Evolutionary conservation across 2,888 invertebrate genomes (phyloP), one percentile per base, ranked within the genome.

Genomic region (Synergus japonicus): DNA sequence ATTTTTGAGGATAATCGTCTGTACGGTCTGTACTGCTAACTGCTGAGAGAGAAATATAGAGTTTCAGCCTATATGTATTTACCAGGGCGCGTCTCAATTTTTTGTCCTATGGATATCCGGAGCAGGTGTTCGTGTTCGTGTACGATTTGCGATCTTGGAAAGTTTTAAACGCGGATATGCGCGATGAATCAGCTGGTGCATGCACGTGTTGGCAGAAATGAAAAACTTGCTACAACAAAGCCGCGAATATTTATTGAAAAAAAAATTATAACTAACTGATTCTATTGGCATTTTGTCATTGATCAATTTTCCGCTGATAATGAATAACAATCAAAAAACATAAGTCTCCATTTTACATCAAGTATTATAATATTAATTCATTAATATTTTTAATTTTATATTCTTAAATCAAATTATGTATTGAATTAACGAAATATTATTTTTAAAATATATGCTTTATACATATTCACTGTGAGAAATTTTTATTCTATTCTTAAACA

Each of bases 11-110:
- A 4, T 49, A 49, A 49, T 49, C 12, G 49, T 49, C 49, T 49
- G 2, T 29, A 29, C 22, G 22, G 22, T 29, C 22, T 29, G 22
- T 4, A 43, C n/a, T 58, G 7, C 0, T 18, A 13, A 46, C 46
- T 46, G 46, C 46, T 13, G 46, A 13, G 9, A 58, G 18, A 60
- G 10, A 60, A 60, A 60, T 60, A 60, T 29, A 29, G 18, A 18
- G 60, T 60, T 60, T 9, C 10, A 60, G 22, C 73, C 76, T 80
- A 22, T 18, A 22, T 22, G 4, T 10, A 60, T 18, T 60, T 60
- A 9, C 18, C 22, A 22, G 60, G 60, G 60, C 60, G 9, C 22
- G 60, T 18, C 4, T 12, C 1, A 60, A 12, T 49, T 60, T 22
- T 60, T 60, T 22, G 22, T 22, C 22, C 60, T 4, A 10, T 60